Conservation (phyloP, 2,888 invertebrate genomes). For the Zygaena filipendulae region DNA sequence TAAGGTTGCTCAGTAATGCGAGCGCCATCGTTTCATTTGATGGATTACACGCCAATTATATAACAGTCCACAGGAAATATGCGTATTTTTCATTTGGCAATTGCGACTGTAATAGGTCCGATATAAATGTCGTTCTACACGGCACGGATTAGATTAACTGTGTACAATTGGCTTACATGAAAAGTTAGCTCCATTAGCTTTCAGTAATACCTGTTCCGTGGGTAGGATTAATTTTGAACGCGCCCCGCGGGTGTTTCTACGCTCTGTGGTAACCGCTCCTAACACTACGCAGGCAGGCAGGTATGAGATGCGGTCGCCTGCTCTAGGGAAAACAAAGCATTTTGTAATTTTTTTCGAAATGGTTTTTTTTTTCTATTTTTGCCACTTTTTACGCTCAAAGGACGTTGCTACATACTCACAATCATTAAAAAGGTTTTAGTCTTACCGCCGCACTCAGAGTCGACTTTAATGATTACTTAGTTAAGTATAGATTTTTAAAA, state of each 20-base stretch:
- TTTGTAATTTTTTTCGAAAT: too few relatives aligned
- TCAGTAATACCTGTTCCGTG: conserved; percentile 36
- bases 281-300: too few relatives aligned
- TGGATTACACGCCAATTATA: conserved; percentile 61
- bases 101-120: conserved; percentile 35
- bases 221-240: conserved; percentile 48
- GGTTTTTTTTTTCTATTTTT: too few relatives aligned
- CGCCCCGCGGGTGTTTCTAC: conserved; percentile 35
- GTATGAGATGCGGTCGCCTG: too few relatives aligned
- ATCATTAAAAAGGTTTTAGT: too few relatives aligned
- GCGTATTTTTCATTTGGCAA: conserved; percentile 65
- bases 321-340: too few relatives aligned
- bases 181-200: conserved; percentile 49
- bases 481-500: too few relatives aligned
- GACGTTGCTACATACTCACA: too few relatives aligned
- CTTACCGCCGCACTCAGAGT: too few relatives aligned
- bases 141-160: conserved; percentile 59
- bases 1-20: too few relatives aligned
- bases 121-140: conserved; percentile 58
- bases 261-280: conserved; percentile 38
- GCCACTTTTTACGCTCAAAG: too few relatives aligned
- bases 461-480: too few relatives aligned
- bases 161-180: conserved; percentile 60
- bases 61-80: conserved; percentile 56
- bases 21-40: conserved; percentile 43